Conservation (phyloP, 1,140 invertebrate species). For the Heterodera schachtii region DNA sequence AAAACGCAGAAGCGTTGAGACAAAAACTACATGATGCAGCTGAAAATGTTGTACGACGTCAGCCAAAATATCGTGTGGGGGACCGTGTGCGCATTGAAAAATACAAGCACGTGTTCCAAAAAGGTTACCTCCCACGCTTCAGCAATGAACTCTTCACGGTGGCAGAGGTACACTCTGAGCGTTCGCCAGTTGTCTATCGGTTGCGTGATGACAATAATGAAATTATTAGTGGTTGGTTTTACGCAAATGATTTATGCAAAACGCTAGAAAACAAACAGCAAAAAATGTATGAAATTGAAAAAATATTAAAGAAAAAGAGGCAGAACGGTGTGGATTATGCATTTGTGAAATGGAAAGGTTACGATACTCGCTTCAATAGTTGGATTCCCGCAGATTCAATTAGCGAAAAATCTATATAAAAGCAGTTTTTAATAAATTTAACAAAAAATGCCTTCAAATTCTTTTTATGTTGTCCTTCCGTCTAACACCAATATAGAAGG, state of each 20-base stretch:
- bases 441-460: not conserved
- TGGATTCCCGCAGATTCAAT: constrained; percentile 4
- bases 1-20: constrained; percentile 29
- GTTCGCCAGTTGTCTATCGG: no score
- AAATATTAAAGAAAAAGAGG: constrained; percentile 5
- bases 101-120: constrained; percentile 29
- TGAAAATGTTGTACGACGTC: not conserved
- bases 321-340: constrained; percentile 10
- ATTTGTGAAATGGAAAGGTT: constrained; percentile 22
- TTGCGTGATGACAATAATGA: no score
- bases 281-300: not conserved
- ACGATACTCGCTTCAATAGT: constrained; percentile 16
- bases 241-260: no score
- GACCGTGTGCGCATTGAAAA: constrained; percentile 31
- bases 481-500: not conserved
- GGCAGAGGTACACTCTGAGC: no score
- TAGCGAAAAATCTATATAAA: no score
- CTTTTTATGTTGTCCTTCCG: constrained; percentile 1
- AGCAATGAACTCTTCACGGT: constrained; percentile 30
- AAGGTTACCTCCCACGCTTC: constrained; percentile 32
- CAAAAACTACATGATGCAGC: not conserved
- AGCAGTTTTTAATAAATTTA: no score
- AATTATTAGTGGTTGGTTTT: no score
- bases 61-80: constrained; percentile 1
- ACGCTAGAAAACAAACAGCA: no score